Evolutionary conservation across 2,113 vertebrate genomes (phyloP), one percentile per base, ranked within the genome.

Genomic region (Dolichallabes microphthalmus): DNA sequence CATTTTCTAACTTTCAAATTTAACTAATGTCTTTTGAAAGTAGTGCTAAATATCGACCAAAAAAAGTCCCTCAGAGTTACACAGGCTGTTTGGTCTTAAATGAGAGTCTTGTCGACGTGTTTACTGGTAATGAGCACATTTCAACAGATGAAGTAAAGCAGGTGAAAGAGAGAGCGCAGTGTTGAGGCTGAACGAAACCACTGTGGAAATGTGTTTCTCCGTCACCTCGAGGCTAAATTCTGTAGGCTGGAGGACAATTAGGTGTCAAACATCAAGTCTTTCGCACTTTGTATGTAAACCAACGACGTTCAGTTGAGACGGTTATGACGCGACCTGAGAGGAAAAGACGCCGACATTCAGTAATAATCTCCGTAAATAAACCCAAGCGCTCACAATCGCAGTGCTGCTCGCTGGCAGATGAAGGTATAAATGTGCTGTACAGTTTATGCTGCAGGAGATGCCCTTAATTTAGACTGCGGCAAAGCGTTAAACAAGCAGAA

Each of bases 401-500:
- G 30, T 5, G 32, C 55, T 30, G 57, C 58, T 22, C 14, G 10
- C 20, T 5, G 30, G 1, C 14, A 32, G 6, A 45, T 75, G 7
- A 63, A 77, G 14, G 15, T n/a, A 27, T 39, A 25, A 11, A 45
- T 63, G n/a, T 50, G 45, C 45, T 53, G 7, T 83, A 17, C 12
- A 39, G 53, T 73, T 71, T 83, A 11, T 10, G 25, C 50, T 22
- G 17, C 39, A 64, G 73, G 11, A 64, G 17, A 75, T 50, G n/a
- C 66, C 6, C 58, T n/a, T 52, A 63, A 76, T 76, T 64, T 84
- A 64, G 8, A 58, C 81, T 73, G 81, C 76, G 55, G 30, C 76
- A 79, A 79, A 71, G 45, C 45, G 30, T 63, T 52, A 35, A 50
- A 84, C 45, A 66, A 64, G 9, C 60, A 25, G 27, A 58, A 63